Percentiles rank a stretch among this genome's conserved stretches.
Conservation (phyloP, 2,888 invertebrate species). For the Zootermopsis nevadensis region DNA sequence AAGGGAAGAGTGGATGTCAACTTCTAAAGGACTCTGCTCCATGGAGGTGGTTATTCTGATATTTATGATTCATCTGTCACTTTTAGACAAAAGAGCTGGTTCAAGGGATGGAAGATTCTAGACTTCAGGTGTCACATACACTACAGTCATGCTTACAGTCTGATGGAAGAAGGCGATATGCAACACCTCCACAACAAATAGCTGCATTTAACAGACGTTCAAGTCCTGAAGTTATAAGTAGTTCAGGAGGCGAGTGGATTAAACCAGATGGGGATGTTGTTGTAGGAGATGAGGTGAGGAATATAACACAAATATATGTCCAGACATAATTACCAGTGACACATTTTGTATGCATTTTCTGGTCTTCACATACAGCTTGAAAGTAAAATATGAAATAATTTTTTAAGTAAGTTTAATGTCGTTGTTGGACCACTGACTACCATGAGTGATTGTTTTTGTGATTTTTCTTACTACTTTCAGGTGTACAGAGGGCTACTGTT, state of each 20-base stretch:
- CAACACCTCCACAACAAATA: conserved; percentile 90
- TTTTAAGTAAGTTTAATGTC: too few species aligned
- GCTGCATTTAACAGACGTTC: conserved; percentile 87
- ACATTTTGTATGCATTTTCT: neutral
- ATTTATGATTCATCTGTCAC: conserved; percentile 23
- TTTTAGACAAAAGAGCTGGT: conserved; percentile 72
- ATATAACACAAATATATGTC: neutral
- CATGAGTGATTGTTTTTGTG: too few species aligned
- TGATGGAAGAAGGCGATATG: conserved; percentile 81
- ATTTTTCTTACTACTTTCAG: too few species aligned
- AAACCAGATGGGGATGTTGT: conserved; percentile 74
- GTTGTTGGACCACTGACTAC: too few species aligned
- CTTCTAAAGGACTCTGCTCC: too few species aligned
- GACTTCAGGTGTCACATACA: conserved; percentile 85
- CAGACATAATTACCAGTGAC: neutral
- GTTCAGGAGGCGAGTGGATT: conserved; percentile 72
- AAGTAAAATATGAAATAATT: too few species aligned
- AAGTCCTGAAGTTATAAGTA: conserved; percentile 73
- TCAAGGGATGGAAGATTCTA: conserved; percentile 85
- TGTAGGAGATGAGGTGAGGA: conserved; percentile 78
- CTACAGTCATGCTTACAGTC: conserved; percentile 88
- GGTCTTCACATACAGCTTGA: neutral
- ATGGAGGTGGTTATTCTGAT: too few species aligned
- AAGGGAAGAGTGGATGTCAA: too few species aligned
- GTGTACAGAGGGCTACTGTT: too few species aligned